Base-by-base conservation (phyloP, 2,113 vertebrate genomes). In the Motacilla tschutschensis region DNA sequence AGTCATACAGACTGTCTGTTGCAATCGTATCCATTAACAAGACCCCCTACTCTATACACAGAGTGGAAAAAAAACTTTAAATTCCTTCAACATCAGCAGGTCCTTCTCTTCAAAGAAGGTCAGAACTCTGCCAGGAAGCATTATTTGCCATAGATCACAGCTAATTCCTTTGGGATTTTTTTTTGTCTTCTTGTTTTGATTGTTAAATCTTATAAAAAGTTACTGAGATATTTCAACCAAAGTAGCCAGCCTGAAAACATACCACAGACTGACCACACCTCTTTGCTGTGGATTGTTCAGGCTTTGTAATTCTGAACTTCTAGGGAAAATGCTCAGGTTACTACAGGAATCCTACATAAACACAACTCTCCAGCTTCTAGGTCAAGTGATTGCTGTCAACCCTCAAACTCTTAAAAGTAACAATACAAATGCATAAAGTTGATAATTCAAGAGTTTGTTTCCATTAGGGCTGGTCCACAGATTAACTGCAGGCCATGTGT, bases 21-120 rank as follows among this genome's bases (percentile, higher is more conserved):
- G 79, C 83, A 92, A 73, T 48, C 46, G 73, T 54, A 90, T 87
- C 90, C 93, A 95, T 95, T 95, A 94, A 70, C 58, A 83, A 74
- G 92, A 92, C 88, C 93, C 92, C 92, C 92, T 90, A 85, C 90
- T 91, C 82, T 53, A 85, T 17, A 59, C 38, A 74, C 9, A 50
- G 46, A 58, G 64, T 17, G 25, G 44, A 28, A 31, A 73, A 73
- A 55, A 64, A 16, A 38, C 60, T 7, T 33, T 3, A 86, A 67
- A 50, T 88, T 88, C 24, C 54, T 83, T 88, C 79, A 79, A 78
- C 60, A 91, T 33, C 29, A 6, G 46, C 82, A 90, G 65, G 69
- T 90, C 53, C 28, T 38, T 85, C 81, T 85, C 81, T 79, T 79
- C 69, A 77, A 85, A 77, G 75, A 74, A 46, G 75, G 81, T 79